Conservation (phyloP, 2,797 vertebrate genomes). For the Gastrophryne carolinensis region DNA sequence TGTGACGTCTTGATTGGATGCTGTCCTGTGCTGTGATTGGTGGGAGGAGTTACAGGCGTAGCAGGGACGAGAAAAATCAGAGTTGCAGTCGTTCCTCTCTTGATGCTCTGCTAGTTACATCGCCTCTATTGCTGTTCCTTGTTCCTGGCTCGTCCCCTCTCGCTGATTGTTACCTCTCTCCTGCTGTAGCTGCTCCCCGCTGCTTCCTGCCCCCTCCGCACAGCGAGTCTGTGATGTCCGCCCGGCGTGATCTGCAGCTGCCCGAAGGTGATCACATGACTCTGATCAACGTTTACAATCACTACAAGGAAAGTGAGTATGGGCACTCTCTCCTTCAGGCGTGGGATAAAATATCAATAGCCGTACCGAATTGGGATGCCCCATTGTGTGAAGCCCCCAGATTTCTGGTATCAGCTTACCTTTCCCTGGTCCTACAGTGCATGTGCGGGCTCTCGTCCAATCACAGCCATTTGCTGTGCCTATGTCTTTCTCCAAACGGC, state of each 20-base stretch:
- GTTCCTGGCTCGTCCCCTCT: not conserved
- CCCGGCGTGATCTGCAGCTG: conserved; percentile 76
- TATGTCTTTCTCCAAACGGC: no score
- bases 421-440: no score
- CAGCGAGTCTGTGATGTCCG: conserved; percentile 70
- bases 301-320: conserved; percentile 82
- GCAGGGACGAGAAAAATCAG: not conserved
- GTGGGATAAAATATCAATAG: no score
- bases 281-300: conserved; percentile 86
- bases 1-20: not conserved
- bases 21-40: no score
- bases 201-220: conserved; percentile 75
- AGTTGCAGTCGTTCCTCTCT: not conserved
- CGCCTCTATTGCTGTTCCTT: not conserved
- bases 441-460: no score
- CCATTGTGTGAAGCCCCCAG: no score
- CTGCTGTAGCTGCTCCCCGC: conserved; percentile 68
- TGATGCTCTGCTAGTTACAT: no score
- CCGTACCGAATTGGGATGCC: no score
- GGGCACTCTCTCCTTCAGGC: no score
- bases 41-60: not conserved
- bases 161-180: not conserved
- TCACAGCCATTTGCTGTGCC: no score
- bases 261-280: conserved; percentile 88
- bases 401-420: no score